Conservation (phyloP, 2,797 vertebrate genomes). For the Megaceryle alcyon region DNA sequence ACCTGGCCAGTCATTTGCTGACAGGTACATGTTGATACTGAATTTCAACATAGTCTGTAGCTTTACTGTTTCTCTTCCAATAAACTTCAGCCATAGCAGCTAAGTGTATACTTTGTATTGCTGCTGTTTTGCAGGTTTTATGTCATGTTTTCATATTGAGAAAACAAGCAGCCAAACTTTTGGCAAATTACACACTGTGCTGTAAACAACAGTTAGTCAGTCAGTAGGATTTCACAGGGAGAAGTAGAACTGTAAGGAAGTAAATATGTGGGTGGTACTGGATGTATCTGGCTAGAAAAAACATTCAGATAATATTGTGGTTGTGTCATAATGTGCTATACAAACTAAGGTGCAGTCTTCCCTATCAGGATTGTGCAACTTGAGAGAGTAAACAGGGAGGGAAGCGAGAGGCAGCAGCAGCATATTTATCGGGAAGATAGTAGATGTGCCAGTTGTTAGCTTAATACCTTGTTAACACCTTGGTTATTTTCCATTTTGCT, state of each 20-base stretch:
- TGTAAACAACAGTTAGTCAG: not conserved
- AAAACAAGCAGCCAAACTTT: not conserved
- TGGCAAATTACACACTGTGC: rapidly evolving
- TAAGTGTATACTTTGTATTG: not conserved
- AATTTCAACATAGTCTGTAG: not conserved
- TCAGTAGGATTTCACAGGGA: not conserved
- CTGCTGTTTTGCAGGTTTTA: not conserved
- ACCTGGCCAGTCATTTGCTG: slow-evolving; percentile 46
- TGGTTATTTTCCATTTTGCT: not conserved
- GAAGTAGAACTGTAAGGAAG: not conserved
- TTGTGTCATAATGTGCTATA: not conserved
- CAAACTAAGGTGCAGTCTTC: slow-evolving; percentile 30
- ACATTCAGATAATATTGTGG: not conserved
- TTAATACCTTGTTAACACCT: not conserved
- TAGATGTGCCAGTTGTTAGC: not conserved
- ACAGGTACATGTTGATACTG: slow-evolving; percentile 64
- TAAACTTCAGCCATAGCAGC: not conserved
- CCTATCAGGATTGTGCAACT: not conserved
- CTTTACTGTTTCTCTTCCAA: not conserved
- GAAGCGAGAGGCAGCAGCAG: not conserved
- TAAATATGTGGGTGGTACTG: slow-evolving; percentile 15
- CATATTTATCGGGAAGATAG: not conserved
- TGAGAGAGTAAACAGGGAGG: slow-evolving; percentile 12
- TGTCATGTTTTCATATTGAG: not conserved
- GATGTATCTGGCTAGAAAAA: not conserved